Percentiles rank a stretch among this genome's conserved stretches.
Conservation (phyloP, 2,797 vertebrate genomes). For the Sebastes flavidus region DNA sequence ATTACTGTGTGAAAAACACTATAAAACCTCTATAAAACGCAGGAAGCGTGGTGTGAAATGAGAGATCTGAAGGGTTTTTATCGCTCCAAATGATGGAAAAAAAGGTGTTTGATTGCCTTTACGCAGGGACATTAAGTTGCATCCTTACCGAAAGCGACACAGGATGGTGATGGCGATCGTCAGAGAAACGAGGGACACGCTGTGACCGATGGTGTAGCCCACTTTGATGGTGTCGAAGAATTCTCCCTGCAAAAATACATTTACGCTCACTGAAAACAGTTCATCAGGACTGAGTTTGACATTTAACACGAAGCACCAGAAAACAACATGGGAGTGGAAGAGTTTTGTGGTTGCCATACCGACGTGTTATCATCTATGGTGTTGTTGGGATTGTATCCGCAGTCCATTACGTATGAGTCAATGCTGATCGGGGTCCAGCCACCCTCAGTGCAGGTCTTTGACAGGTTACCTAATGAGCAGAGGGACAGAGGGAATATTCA, state of each 20-base stretch:
- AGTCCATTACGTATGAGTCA: conserved; percentile 79
- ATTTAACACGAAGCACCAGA: not conserved
- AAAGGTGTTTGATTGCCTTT: conserved; percentile 26
- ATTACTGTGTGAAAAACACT: conserved; percentile 38
- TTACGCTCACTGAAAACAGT: not conserved
- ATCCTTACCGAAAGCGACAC: conserved; percentile 82
- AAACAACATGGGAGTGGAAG: not conserved
- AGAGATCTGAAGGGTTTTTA: not conserved
- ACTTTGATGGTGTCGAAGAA: conserved; percentile 89
- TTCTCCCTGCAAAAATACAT: conserved; percentile 64
- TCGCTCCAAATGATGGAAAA: conserved; percentile 16
- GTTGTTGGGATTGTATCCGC: conserved; percentile 85
- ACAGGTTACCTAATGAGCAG: conserved; percentile 87
- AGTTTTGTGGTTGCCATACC: conserved; percentile 33
- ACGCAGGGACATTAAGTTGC: not conserved
- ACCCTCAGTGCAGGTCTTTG: conserved; percentile 86
- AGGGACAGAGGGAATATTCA: conserved; percentile 6
- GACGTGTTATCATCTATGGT: conserved; percentile 64
- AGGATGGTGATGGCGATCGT: conserved; percentile 86
- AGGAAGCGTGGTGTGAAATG: conserved; percentile 1
- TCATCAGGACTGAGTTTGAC: not conserved
- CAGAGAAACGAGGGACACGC: conserved; percentile 90
- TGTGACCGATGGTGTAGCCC: conserved; percentile 94
- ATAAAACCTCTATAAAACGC: conserved; percentile 50
- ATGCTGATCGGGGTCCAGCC: conserved; percentile 87